These are phyloP conservation scores for Erynnis tages DNA, from an alignment of 2,888 invertebrate species.

Conservation along the genomic window DNA sequence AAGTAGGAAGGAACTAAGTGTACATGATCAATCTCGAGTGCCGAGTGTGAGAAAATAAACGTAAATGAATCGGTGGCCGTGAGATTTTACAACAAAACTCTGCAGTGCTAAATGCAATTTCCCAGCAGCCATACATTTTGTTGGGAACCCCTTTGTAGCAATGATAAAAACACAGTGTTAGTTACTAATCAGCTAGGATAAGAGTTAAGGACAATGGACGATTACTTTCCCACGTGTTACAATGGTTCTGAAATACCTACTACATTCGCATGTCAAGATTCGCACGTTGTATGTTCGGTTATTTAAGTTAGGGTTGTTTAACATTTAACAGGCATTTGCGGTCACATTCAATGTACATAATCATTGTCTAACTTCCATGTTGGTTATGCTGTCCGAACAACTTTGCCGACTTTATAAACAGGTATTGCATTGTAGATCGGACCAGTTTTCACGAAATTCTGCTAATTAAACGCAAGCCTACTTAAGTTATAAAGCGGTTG, in stretches of 20 bases:
- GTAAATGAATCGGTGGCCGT: slow-evolving; percentile 55
- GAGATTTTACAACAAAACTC: slow-evolving; percentile 65
- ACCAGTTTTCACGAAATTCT: slow-evolving; percentile 14
- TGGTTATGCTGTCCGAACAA: slow-evolving; percentile 10
- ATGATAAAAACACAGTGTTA: slow-evolving; percentile 60
- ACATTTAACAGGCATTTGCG: slow-evolving; percentile 38
- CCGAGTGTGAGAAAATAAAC: slow-evolving; percentile 62
- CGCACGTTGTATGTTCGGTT: slow-evolving; percentile 44
- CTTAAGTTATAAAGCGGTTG: neutral
- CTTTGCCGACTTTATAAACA: slow-evolving; percentile 3
- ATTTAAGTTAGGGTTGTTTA: slow-evolving; percentile 40
- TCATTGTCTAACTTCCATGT: slow-evolving; percentile 25
- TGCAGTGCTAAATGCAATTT: slow-evolving; percentile 50
- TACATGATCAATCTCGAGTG: slow-evolving; percentile 60
- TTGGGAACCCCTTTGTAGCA: slow-evolving; percentile 69
- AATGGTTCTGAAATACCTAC: slow-evolving; percentile 41
- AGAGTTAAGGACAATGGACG: slow-evolving; percentile 66
- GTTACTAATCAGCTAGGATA: slow-evolving; percentile 69
- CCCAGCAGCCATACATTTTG: slow-evolving; percentile 58
- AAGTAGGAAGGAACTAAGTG: slow-evolving; percentile 46
- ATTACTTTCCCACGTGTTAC: slow-evolving; percentile 54
- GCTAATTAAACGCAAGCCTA: slow-evolving; percentile 1
- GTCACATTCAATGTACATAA: slow-evolving; percentile 35
- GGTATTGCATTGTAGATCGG: slow-evolving; percentile 3
- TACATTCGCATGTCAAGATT: slow-evolving; percentile 45